Percentiles rank a stretch among this genome's conserved stretches.
These are phyloP conservation scores for Chauna torquata DNA, from an alignment of 2,113 vertebrate genomes.

Conservation along the genomic window DNA sequence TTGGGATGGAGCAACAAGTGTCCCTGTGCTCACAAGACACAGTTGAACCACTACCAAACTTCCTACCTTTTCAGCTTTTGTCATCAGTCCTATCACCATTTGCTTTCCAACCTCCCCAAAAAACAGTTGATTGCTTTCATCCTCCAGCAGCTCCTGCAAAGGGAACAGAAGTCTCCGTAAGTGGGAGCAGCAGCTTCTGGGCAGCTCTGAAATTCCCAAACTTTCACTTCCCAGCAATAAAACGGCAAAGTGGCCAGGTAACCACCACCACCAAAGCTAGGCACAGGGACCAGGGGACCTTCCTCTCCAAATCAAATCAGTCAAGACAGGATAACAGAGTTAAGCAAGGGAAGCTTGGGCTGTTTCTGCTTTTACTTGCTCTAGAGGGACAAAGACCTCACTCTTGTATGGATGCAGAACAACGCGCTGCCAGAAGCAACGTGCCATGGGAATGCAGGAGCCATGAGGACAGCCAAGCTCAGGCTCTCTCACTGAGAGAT, in stretches of 20 bases:
- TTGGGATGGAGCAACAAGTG: background rate
- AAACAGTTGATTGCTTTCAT: conserved; percentile 88
- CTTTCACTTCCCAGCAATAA: background rate
- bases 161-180: background rate
- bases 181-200: background rate
- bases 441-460: fast-evolving
- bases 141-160: conserved; percentile 86
- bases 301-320: background rate
- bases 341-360: background rate
- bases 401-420: background rate
- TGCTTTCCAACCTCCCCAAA: conserved; percentile 96
- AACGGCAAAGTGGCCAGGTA: background rate
- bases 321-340: background rate
- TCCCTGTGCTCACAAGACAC: background rate
- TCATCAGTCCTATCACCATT: conserved; percentile 94
- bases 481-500: background rate
- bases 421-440: background rate
- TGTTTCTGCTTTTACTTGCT: background rate
- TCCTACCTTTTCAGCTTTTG: conserved; percentile 93
- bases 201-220: background rate
- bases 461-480: background rate
- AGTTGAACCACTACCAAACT: background rate
- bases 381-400: background rate
- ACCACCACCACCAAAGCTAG: background rate
- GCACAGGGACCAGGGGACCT: background rate